Evolutionary conservation across 2,797 vertebrate genomes (phyloP).

Genomic region (Dendrocincla tyrannina): DNA sequence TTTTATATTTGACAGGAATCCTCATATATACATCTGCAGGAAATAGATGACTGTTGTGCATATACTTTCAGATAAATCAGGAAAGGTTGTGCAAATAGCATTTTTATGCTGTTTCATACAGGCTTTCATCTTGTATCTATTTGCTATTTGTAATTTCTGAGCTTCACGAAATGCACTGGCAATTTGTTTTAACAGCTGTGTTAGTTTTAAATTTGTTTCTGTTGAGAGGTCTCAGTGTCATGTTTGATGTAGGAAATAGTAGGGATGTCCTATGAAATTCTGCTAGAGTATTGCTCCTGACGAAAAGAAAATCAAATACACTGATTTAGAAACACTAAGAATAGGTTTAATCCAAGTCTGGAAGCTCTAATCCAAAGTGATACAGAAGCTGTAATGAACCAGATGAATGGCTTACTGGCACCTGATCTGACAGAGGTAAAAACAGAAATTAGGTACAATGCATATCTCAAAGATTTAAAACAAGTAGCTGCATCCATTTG

Average conservation of each 20-base stretch:
- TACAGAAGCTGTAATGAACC: neutral
- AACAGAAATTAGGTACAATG: neutral
- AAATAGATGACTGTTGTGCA: neutral
- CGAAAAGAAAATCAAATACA: neutral
- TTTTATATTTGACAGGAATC: neutral
- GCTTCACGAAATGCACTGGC: neutral
- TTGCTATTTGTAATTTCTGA: neutral
- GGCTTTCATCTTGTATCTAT: neutral
- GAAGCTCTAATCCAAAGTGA: neutral
- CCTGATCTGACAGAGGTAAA: neutral
- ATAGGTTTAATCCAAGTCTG: conserved; percentile 18
- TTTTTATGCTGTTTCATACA: neutral
- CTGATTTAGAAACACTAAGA: conserved; percentile 18
- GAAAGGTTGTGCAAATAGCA: neutral
- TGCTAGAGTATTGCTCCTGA: neutral
- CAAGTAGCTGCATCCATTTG: neutral
- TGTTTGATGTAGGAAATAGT: neutral
- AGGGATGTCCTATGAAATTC: neutral
- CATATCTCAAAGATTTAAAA: neutral
- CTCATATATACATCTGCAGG: neutral
- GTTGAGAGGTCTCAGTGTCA: neutral
- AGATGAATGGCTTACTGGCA: neutral
- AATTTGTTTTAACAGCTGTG: neutral
- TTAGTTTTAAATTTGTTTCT: neutral
- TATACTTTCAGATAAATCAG: neutral